These are phyloP conservation scores for Cotesia glomerata DNA, from an alignment of 1,140 invertebrate species.

Conservation along the genomic window DNA sequence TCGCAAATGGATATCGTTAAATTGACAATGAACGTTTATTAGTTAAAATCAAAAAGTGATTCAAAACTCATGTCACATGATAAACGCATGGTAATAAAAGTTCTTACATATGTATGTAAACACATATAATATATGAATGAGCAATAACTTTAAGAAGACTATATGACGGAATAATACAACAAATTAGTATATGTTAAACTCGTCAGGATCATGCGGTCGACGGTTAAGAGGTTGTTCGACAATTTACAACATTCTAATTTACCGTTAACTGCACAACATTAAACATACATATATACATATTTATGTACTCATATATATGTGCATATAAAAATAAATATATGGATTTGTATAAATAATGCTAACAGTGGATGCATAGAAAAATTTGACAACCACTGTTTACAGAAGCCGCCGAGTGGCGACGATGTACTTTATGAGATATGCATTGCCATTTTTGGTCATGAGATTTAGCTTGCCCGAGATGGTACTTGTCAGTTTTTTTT, in stretches of 20 bases:
- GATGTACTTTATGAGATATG: background rate
- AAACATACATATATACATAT: background rate
- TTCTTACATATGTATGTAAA: background rate
- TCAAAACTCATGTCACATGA: background rate
- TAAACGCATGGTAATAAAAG: background rate
- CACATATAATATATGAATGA: too few species aligned
- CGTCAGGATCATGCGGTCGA: background rate
- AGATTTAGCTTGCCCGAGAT: background rate
- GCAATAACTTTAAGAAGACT: background rate
- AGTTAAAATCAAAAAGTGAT: too few species aligned
- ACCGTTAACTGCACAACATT: slow-evolving; percentile 39
- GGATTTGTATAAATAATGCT: background rate
- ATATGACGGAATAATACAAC: background rate
- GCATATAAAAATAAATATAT: slow-evolving; percentile 31
- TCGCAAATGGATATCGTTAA: too few species aligned
- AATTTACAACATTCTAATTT: slow-evolving; percentile 45
- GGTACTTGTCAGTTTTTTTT: background rate
- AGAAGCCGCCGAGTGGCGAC: background rate
- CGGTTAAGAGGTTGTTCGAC: background rate
- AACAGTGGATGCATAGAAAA: background rate
- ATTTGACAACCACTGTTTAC: slow-evolving; percentile 15
- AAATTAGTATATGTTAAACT: background rate
- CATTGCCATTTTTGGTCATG: slow-evolving; percentile 27
- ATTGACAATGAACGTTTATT: too few species aligned
- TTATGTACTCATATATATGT: background rate